Percentiles rank a stretch among this genome's conserved stretches.
Conservation (phyloP, 2,888 invertebrate species). For the Drosophila putrida region DNA sequence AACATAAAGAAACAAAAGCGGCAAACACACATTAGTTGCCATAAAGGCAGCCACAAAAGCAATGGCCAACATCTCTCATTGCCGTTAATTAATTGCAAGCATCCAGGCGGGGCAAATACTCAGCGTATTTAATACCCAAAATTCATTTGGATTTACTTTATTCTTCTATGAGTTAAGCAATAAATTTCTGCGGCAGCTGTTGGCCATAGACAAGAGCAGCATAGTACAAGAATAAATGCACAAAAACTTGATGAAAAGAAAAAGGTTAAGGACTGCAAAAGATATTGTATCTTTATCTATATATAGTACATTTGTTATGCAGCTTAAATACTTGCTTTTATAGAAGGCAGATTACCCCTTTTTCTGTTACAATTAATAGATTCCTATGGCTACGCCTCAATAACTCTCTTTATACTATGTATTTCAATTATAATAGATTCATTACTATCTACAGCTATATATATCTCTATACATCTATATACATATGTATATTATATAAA, state of each 20-base stretch:
- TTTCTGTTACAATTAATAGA: background rate
- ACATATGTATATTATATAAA: too few species aligned
- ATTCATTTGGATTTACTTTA: slow-evolving; percentile 54
- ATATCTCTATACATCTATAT: too few species aligned
- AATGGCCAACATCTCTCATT: slow-evolving; percentile 71
- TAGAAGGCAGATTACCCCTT: background rate
- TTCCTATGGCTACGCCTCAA: too few species aligned
- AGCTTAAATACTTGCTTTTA: background rate
- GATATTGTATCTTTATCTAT: background rate
- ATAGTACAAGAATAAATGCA: background rate
- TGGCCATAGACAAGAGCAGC: slow-evolving; percentile 2
- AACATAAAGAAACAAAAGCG: slow-evolving; percentile 75
- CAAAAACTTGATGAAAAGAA: slow-evolving; percentile 4
- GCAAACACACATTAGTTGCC: slow-evolving; percentile 66
- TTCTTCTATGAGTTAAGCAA: slow-evolving; percentile 29
- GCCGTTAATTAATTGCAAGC: slow-evolving; percentile 77
- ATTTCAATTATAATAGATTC: too few species aligned
- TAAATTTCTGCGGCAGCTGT: slow-evolving; percentile 46
- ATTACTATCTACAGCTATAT: too few species aligned
- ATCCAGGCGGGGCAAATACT: slow-evolving; percentile 59
- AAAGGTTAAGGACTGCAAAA: slow-evolving; percentile 10
- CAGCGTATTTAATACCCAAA: slow-evolving; percentile 33
- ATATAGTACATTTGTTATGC: background rate
- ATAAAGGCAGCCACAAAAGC: slow-evolving; percentile 62
- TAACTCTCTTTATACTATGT: too few species aligned